Evolutionary conservation across 1,140 invertebrate genomes (phyloP).

Genomic region (Drepana arcuata): DNA sequence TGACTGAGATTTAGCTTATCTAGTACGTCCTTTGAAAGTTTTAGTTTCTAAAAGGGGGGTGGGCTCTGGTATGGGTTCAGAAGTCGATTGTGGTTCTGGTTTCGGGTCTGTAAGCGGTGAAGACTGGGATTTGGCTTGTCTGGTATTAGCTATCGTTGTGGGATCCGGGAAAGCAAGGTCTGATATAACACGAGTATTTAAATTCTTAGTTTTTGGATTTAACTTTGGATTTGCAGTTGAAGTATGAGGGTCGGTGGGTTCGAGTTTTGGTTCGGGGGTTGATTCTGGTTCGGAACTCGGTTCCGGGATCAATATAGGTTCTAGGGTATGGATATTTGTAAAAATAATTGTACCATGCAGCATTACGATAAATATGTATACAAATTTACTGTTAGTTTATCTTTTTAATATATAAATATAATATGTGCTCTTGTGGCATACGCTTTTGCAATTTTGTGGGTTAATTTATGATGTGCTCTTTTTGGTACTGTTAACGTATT

Average conservation of each 20-base stretch:
- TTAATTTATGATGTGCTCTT: slow-evolving; percentile 3
- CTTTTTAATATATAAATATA: slow-evolving; percentile 7
- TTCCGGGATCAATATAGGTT: slow-evolving; percentile 35
- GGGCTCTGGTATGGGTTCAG: slow-evolving; percentile 23
- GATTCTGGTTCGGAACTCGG: slow-evolving; percentile 43
- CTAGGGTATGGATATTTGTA: slow-evolving; percentile 65
- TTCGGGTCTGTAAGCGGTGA: slow-evolving; percentile 39
- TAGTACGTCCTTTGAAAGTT: slow-evolving; percentile 44
- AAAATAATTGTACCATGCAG: slow-evolving; percentile 56
- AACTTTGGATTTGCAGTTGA: too few species aligned
- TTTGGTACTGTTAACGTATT: slow-evolving; percentile 4
- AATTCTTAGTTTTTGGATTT: too few species aligned
- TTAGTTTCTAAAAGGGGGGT: slow-evolving; percentile 38
- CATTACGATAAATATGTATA: slow-evolving; percentile 9
- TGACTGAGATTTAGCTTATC: slow-evolving; percentile 55
- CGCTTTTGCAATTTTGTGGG: slow-evolving; percentile 5
- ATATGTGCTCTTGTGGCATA: slow-evolving; percentile 8
- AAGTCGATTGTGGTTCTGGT: slow-evolving; percentile 31
- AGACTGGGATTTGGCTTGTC: slow-evolving; percentile 18
- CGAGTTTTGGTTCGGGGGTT: slow-evolving; percentile 48
- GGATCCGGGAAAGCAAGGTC: too few species aligned
- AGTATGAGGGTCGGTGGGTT: slow-evolving; percentile 33
- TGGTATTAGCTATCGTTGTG: too few species aligned
- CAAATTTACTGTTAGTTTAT: slow-evolving; percentile 20
- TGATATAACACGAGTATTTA: too few species aligned